A percentile compares a stretch with the other conserved stretches of the same genome.
These are phyloP conservation scores for Enoplosus armatus DNA, from an alignment of 2,797 vertebrate species.

Conservation along the genomic window DNA sequence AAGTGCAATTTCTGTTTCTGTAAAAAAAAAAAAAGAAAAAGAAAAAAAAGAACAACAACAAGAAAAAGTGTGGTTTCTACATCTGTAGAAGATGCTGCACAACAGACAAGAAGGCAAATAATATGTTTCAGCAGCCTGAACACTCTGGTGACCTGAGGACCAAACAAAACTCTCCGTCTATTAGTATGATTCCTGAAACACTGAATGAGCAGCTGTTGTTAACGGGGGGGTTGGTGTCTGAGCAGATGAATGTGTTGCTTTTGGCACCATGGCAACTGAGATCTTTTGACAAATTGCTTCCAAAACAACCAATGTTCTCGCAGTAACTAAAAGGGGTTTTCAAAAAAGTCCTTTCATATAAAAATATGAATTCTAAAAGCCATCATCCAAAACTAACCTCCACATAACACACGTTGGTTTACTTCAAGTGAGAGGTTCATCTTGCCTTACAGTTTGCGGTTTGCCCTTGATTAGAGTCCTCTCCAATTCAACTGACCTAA, in stretches of 20 bases:
- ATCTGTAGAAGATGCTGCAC: neutral
- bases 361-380: no score
- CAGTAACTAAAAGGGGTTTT: slow-evolving; percentile 14
- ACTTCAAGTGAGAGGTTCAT: neutral
- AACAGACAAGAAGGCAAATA: neutral
- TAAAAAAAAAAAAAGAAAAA: no score
- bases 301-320: slow-evolving; percentile 20
- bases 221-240: neutral
- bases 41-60: no score
- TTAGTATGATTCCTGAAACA: slow-evolving; percentile 11
- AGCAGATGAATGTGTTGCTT: neutral
- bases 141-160: neutral
- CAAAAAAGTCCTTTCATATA: neutral
- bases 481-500: slow-evolving; percentile 2
- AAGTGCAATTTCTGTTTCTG: no score
- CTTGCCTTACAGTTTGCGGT: neutral
- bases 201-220: neutral
- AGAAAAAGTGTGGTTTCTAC: neutral
- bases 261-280: slow-evolving; percentile 27
- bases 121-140: neutral
- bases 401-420: neutral
- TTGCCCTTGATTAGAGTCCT: neutral
- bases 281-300: slow-evolving; percentile 25
- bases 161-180: neutral
- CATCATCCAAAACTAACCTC: no score